A percentile compares a stretch with the other conserved stretches of the same genome.
Conservation (phyloP, 2,113 vertebrate genomes). For the Haemorhous mexicanus region DNA sequence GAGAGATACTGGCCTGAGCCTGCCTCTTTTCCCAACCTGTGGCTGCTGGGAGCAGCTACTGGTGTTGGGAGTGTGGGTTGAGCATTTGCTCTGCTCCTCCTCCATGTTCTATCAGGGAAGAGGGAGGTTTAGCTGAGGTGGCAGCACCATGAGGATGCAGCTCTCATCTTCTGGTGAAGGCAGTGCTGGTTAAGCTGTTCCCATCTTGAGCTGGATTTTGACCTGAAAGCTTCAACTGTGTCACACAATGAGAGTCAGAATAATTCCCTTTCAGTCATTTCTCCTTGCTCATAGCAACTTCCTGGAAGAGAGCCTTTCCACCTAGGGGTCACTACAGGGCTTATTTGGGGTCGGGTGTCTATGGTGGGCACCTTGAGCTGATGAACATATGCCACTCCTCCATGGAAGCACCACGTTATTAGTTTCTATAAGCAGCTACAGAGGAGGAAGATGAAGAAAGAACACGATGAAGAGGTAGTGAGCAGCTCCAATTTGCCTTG, state of each 20-base stretch:
- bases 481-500: not conserved
- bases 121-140: not conserved
- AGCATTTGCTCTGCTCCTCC: not conserved
- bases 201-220: not conserved
- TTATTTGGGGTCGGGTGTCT: not conserved
- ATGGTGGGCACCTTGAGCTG: not conserved
- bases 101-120: accelerated
- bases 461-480: not conserved
- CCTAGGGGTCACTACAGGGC: accelerated
- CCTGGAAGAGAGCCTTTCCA: not conserved
- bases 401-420: accelerated
- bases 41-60: accelerated
- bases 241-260: not conserved
- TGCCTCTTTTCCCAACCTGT: not conserved
- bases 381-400: accelerated
- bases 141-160: not conserved
- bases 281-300: not conserved
- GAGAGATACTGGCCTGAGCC: not conserved
- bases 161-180: not conserved
- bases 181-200: not conserved
- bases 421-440: not conserved
- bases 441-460: not conserved
- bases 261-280: not conserved
- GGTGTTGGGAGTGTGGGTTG: accelerated
- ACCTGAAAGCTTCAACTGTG: accelerated